phyloP scores from a whole-genome alignment of 2,113 vertebrate species.

The Gallinago jamesoni region DNA sequence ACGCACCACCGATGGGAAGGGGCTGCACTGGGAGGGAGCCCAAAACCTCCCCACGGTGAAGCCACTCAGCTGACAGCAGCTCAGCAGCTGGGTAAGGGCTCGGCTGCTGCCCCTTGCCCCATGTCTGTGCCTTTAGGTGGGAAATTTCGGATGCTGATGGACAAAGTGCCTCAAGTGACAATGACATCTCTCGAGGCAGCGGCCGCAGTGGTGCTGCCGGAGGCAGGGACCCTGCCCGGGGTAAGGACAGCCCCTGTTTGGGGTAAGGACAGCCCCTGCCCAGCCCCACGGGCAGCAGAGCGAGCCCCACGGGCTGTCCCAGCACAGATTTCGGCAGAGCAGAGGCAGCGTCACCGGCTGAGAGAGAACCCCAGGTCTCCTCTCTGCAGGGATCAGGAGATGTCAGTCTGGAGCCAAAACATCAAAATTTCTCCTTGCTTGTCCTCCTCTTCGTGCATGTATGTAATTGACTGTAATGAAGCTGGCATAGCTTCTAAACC shows the following conservation, averaged over 20 bases:
- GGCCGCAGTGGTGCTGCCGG: fast-evolving
- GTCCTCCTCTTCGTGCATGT: neutral
- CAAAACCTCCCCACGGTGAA: neutral
- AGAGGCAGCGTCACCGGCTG: neutral
- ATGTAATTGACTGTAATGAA: neutral
- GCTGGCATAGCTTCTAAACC: neutral
- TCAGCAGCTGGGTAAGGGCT: neutral
- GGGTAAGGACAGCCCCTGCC: neutral
- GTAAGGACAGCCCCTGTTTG: neutral
- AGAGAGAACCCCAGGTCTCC: neutral
- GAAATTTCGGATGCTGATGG: neutral
- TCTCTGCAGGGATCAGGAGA: neutral
- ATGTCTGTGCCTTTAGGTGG: neutral
- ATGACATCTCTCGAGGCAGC: fast-evolving
- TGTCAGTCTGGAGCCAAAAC: neutral
- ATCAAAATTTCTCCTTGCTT: neutral
- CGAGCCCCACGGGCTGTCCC: neutral
- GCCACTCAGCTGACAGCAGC: neutral
- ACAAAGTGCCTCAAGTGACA: neutral
- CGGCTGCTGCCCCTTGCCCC: neutral
- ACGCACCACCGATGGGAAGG: too few species aligned
- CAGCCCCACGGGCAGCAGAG: neutral
- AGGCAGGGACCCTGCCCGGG: neutral
- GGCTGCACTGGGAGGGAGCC: neutral
- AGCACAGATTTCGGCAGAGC: neutral